Evolutionary conservation across 2,888 invertebrate species (phyloP), one percentile per base, ranked within the genome.

Genomic region (Drosophila pseudotalamancana): DNA sequence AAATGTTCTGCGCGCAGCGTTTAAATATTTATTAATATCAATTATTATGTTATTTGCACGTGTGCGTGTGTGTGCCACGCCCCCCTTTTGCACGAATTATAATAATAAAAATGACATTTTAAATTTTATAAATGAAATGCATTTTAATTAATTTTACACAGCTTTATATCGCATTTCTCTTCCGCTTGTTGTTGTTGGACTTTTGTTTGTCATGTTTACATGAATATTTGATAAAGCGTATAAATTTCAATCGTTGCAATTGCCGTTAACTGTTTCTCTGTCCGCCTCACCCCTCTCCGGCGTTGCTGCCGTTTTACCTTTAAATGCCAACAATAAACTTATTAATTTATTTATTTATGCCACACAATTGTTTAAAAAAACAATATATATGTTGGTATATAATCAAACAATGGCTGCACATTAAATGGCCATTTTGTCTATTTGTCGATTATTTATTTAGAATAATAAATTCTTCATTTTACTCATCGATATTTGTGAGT

Each of bases 71-170:
- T 12, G 18, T 49, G 35, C 27, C 49, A 49, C 27, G 49, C 49
- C 49, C 39, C 25, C 34, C 48, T 34, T 9, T 34, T 25, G 48
- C 48, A 37, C 12, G 18, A 12, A 57, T n/a, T n/a, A n/a, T 14
- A 57, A 29, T 43, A 23, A 75, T 53, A 49, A 27, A 75, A 56
- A 49, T 76, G 66, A 43, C 77, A 76, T 66, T 73, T 76, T 45
- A 73, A 80, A 77, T 81, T 70, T 84, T 67, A 81, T 85, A 87
- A 87, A 87, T 80, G 54, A 87, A 87, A 87, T 82, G 84, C 70
- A 67, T 82, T 82, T 82, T 86, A 82, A 82, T 82, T 87, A 82
- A 82, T 85, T 78, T 85, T 75, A 64, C 62, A 79, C 32, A 72
- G 69, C 46, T 73, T 27, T 45, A 37, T 55, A 21, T n/a, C 23